Base-by-base conservation (phyloP, 2,113 vertebrate genomes). In the Archocentrus centrarchus region DNA sequence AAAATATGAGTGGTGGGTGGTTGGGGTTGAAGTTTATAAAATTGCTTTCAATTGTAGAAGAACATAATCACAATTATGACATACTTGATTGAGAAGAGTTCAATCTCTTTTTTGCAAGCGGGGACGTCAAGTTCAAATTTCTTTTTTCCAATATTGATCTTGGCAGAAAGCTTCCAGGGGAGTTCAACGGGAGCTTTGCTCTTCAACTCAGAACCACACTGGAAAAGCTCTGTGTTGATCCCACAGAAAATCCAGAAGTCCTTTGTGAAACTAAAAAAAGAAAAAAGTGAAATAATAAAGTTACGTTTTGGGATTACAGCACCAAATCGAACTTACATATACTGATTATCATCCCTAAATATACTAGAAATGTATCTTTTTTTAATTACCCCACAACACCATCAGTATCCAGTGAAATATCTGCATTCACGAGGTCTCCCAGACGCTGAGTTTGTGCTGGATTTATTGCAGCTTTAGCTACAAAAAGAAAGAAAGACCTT, bases 201-300 rank as follows among this genome's bases (percentile, higher is more conserved):
- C 70, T 93, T 94, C 0, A 95, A 30, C 86, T 96, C 94, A 1
- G 50, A 59, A 4, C 94, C 96, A 75, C 89, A 89, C 89, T 96
- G 95, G 82, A 96, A 95, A 11, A 96, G 59, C 20, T 95, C 94
- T 2, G 95, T 96, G 90, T 94, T 96, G 89, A 96, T 94, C 10
- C 96, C 96, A 17, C 96, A 93, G 89, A 92, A 96, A 77, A 92
- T 2, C 93, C 93, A 95, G 14, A 93, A 66, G 61, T 96, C 94
- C 73, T 94, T 95, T 47, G 91, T 90, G 64, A 37, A 88, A 41
- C 95, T 96, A 75, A 7, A 84, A 75, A 59, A 8, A 6, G 76
- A 24, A 2, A 77, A 41, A 53, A 11, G 3, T 10, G 7, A 11
- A 44, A 59, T 2, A 13, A n/a, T 5, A 53, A 11, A 73, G 2